Base-by-base conservation (phyloP, 2,113 vertebrate genomes). In the Corydoras maculifer region DNA sequence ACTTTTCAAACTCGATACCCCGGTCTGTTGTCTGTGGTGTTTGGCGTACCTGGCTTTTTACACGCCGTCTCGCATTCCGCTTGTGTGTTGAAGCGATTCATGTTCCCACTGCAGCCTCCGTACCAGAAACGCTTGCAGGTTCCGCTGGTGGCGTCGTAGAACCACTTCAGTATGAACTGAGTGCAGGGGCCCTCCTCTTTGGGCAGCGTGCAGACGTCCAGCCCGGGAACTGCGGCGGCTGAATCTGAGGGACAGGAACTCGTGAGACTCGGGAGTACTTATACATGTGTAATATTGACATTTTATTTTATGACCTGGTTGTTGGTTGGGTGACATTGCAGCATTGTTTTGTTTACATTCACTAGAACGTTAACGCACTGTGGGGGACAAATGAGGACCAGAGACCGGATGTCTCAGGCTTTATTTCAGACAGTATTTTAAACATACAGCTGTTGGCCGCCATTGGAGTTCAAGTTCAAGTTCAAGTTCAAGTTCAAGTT, bases 51-150 rank as follows among this genome's bases (percentile, higher is more conserved):
- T 69, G 87, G 64, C 75, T 84, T 86, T 59, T 77, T n/a, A 75
- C 97, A 99, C 32, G 90, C 65, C 54, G 84, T 90, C 82, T 90
- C 86, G 84, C 97, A 99, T 80, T 96, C 88, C 68, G 90, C 87
- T 72, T 92, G 89, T 0, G 92, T 92, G 29, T 88, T 43, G 9
- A 99, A 99, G 79, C 90, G 89, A 85, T 99, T 99, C 70, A 89
- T 86, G 1, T 99, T 99, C 31, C 95, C 95, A 0, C 89, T 91
- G 0, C 96, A 99, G 75, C 93, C 91, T 2, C 97, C 91, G 0
- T 95, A 96, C 97, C 97, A 99, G 91, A 98, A 99, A 11, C 96
- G 87, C 0, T 85, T 84, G 0, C 97, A 99, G 77, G 84, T 90
- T 73, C 86, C 87, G 55, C 83, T 92, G 4, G 80, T 0, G 0